Base-by-base conservation (phyloP, 35 echinoderm and acorn worm genomes). In the Ophiothrix spiculata region DNA sequence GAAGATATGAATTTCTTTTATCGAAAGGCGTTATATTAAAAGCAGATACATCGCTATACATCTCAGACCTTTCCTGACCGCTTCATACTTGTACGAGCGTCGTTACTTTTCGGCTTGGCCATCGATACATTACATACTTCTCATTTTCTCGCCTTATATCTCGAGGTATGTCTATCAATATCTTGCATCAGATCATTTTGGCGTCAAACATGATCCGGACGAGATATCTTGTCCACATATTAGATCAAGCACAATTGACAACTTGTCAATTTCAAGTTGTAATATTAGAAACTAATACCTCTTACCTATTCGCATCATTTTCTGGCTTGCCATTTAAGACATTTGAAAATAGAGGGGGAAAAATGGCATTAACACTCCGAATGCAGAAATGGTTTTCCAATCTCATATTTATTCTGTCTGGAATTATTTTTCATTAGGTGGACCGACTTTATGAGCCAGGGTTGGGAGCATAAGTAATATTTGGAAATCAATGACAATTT, bases 241-340 rank as follows among this genome's bases (percentile, higher is more conserved):
- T 28, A 69, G 60, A n/a, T 28, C 8, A 69, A 28, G 60, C 29
- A 69, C 60, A 69, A 69, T 69, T 69, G 60, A 69, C 60, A 69
- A 69, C 60, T 25, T 69, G 60, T 69, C 60, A 69, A 69, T 69
- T 69, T 69, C 29, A 69, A 28, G 60, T 69, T 69, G 60, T 69
- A 69, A 69, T 69, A 69, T 69, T 25, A 69, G 60, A 15, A 25
- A 69, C 6, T 69, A 12, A 69, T n/a, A n/a, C 60, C 60, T n/a
- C 60, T 69, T 28, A 69, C 60, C 60, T 69, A 69, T 69, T 28
- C 60, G 25, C 60, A 28, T 69, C n/a, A n/a, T n/a, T n/a, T n/a
- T n/a, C n/a, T n/a, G n/a, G n/a, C n/a, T n/a, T n/a, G n/a, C n/a
- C n/a, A n/a, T n/a, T n/a, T n/a, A n/a, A n/a, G n/a, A n/a, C n/a